These are phyloP conservation scores for Scaptodrosophila latifasciaeformis DNA, from an alignment of 2,888 invertebrate genomes.

Conservation along the genomic window DNA sequence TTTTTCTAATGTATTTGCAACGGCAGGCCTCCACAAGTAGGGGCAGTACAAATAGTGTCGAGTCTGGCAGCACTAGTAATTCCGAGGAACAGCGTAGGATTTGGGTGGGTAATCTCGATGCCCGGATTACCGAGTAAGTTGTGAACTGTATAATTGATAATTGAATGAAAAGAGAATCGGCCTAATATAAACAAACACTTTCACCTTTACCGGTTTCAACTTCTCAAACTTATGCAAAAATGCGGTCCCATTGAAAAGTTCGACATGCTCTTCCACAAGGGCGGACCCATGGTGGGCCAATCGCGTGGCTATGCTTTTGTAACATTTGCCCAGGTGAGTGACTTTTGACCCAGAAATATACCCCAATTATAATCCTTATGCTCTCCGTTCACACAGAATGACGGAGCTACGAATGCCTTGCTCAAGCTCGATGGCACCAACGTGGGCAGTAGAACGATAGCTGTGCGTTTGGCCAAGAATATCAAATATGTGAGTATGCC, in stretches of 20 bases:
- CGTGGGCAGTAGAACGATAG: conserved; percentile 84
- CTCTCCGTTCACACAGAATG: conserved; percentile 38
- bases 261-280: conserved; percentile 95
- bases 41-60: conserved; percentile 6
- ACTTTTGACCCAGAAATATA: no score
- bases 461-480: conserved; percentile 88
- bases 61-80: conserved; percentile 12
- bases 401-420: conserved; percentile 84
- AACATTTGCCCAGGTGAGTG: conserved; percentile 82
- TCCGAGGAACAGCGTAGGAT: conserved; percentile 75
- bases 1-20: no score
- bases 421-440: conserved; percentile 83
- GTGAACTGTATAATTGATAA: conserved; percentile 9
- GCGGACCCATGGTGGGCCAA: conserved; percentile 90
- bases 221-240: conserved; percentile 96
- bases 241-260: conserved; percentile 96
- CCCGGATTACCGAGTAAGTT: conserved; percentile 95
- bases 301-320: conserved; percentile 96
- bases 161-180: conserved; percentile 11
- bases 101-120: conserved; percentile 95
- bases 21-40: conserved; percentile 1
- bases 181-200: conserved; percentile 41
- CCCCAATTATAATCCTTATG: neutral
- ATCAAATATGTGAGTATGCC: conserved; percentile 80
- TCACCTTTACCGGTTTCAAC: conserved; percentile 88